Base-by-base conservation (phyloP, 92 coral and sea anemone species). In the Nematostella vectensis region DNA sequence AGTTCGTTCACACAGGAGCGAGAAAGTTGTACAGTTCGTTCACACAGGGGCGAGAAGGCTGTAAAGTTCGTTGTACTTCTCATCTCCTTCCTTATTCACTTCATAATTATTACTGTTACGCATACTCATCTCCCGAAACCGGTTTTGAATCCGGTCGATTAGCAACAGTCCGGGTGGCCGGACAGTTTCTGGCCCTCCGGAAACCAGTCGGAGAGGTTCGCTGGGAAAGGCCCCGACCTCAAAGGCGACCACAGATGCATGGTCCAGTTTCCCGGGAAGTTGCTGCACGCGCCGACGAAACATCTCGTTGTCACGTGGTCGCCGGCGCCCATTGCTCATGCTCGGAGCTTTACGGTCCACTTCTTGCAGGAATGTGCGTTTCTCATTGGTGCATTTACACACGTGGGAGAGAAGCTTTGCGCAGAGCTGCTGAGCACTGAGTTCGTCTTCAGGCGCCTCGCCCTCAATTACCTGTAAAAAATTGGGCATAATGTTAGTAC, bases 231-330 rank as follows among this genome's bases (percentile, higher is more conserved):
- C 76, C 36, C 99, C 99, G 4, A 93, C 96, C 44, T 93, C 99
- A 55, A 79, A 83, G 28, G 99, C 95, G n/a, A 72, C 99, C 23
- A 93, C 99, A 11, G 96, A 80, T 24, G 96, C 96, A 56, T 93
- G 99, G 49, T 93, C 99, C 11, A 93, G 76, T 59, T 93, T 93
- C 3, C 99, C 99, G 13, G 99, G 96, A 12, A 80, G 69, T 48
- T 74, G 71, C 23, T 61, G 74, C 82, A 79, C 78, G 2, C 56
- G 62, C 58, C 75, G 65, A 24, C 65, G 37, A 38, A 85, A 70
- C 65, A 81, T 75, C 53, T 38, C 71, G 11, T 93, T 73, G 40
- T 64, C 55, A 11, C 61, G 70, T 57, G 77, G 51, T 0, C 61
- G 80, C 48, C 27, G 59, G 33, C 60, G 45, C 42, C 29, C 59